Evolutionary conservation across 2,113 vertebrate species (phyloP).

Genomic region (Pampusana beccarii): DNA sequence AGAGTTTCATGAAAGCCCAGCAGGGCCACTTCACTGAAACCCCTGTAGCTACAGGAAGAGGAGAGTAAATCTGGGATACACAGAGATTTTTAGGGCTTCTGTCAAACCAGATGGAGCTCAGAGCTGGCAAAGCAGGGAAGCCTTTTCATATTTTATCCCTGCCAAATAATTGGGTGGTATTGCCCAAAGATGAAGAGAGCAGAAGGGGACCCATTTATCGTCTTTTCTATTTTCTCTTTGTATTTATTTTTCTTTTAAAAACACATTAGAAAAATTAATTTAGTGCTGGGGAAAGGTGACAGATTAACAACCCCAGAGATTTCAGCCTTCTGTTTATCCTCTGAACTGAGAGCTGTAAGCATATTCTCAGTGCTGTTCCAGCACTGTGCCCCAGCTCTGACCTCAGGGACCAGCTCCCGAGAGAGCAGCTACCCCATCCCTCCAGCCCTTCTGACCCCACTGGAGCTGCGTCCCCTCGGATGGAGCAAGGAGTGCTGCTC

Average conservation of each 20-base stretch:
- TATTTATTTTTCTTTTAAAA: conserved; percentile 66
- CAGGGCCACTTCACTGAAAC: neutral
- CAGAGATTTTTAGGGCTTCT: neutral
- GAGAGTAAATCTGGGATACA: neutral
- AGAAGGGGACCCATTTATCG: conserved; percentile 47
- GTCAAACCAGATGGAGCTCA: neutral
- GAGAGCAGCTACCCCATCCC: neutral
- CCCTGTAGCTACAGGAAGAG: neutral
- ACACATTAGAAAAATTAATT: conserved; percentile 60
- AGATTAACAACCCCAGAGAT: conserved; percentile 62
- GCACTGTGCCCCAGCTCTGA: conserved; percentile 21
- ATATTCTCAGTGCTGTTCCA: neutral
- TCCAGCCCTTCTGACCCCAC: neutral
- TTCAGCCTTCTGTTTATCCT: conserved; percentile 54
- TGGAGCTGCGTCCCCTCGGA: neutral
- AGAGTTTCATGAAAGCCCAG: neutral
- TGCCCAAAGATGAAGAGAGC: neutral
- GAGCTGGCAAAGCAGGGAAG: neutral
- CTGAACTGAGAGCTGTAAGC: neutral
- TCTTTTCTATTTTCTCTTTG: conserved; percentile 37
- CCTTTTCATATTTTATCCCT: neutral
- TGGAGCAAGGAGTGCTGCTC: neutral
- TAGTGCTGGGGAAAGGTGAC: conserved; percentile 45
- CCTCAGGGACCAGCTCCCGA: neutral
- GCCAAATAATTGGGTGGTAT: conserved; percentile 44